Percentiles rank a stretch among this genome's conserved stretches.
These are phyloP conservation scores for Bombyx mori DNA, from an alignment of 1,140 invertebrate genomes.

Conservation along the genomic window ASM3026992v2 NC_085119.1:5877501-5878000, in stretches of 20 bases:
- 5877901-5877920: slow-evolving; percentile 28
- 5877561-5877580: no score
- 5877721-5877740: slow-evolving; percentile 38
- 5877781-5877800: slow-evolving; percentile 49
- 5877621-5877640: no score
- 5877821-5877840: slow-evolving; percentile 22
- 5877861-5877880: slow-evolving; percentile 6
- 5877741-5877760: slow-evolving; percentile 46
- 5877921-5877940: background rate
- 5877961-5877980: slow-evolving; percentile 12
- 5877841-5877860: slow-evolving; percentile 7
- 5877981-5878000: slow-evolving; percentile 22
- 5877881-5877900: slow-evolving; percentile 15
- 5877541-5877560: no score
- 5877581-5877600: no score
- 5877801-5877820: slow-evolving; percentile 43
- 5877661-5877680: no score
- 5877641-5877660: no score
- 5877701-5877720: slow-evolving; percentile 4
- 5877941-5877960: slow-evolving; percentile 1
- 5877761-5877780: slow-evolving; percentile 45
- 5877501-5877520: no score
- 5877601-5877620: no score
- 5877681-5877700: no score
- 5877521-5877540: no score